Percentiles rank a stretch among this genome's conserved stretches.
These are phyloP conservation scores for Chanos chanos DNA, from an alignment of 2,797 vertebrate genomes.

Conservation along the genomic window DNA sequence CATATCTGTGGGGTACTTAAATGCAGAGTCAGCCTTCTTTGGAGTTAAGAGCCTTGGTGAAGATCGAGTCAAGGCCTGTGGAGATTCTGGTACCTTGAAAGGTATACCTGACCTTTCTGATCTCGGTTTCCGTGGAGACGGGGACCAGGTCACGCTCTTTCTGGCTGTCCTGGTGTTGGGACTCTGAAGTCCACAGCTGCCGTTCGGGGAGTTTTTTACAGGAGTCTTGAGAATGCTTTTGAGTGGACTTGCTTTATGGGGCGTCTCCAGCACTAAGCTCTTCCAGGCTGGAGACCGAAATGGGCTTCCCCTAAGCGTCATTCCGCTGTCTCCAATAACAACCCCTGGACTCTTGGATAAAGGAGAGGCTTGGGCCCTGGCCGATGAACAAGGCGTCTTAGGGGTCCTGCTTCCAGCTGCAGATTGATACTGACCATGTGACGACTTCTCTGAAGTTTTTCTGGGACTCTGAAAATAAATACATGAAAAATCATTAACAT, in stretches of 20 bases:
- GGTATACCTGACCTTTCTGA: slow-evolving; percentile 10
- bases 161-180: slow-evolving; percentile 55
- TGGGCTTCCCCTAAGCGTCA: slow-evolving; percentile 55
- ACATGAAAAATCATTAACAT: neutral
- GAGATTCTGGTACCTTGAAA: slow-evolving; percentile 66
- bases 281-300: slow-evolving; percentile 53
- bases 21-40: slow-evolving; percentile 40
- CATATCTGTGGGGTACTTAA: slow-evolving; percentile 37
- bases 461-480: slow-evolving; percentile 57
- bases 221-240: slow-evolving; percentile 72
- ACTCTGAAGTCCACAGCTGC: slow-evolving; percentile 42
- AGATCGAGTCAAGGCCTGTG: slow-evolving; percentile 29
- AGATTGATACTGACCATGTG: slow-evolving; percentile 29
- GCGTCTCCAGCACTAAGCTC: slow-evolving; percentile 43
- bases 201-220: slow-evolving; percentile 45
- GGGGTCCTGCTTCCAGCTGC: slow-evolving; percentile 39
- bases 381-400: slow-evolving; percentile 37
- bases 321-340: slow-evolving; percentile 30
- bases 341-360: slow-evolving; percentile 46
- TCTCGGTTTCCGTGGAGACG: slow-evolving; percentile 55
- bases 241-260: slow-evolving; percentile 56
- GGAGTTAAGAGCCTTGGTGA: slow-evolving; percentile 53
- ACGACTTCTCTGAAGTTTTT: slow-evolving; percentile 73
- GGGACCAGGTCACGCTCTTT: slow-evolving; percentile 71
- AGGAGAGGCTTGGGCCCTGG: slow-evolving; percentile 25